Base-by-base conservation (phyloP, 2,113 vertebrate genomes). In the Asarcornis scutulata region DNA sequence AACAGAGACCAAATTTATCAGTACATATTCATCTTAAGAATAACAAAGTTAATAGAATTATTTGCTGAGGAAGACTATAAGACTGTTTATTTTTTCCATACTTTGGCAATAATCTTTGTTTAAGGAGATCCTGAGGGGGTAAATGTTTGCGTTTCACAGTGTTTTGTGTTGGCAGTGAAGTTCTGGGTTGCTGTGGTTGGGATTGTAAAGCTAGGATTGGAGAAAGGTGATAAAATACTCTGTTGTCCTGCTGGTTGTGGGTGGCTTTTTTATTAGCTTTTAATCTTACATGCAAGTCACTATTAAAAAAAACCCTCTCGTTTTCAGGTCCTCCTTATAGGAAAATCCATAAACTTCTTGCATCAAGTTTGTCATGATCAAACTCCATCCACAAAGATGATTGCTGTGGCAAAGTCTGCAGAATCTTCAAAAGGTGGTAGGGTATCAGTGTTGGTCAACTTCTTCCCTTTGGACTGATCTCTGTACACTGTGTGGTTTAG, bases 321-420 rank as follows among this genome's bases (percentile, higher is more conserved):
- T 90, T 10, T 90, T 69, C 68, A 99, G 99, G 99, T 99, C 13
- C 98, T 99, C 63, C 97, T 99, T 79, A 99, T 99, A 82, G 99
- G 99, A 83, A 99, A 99, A 96, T 99, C 99, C 86, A 99, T 99
- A 81, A 99, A 99, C 98, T 99, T 99, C 97, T 98, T 99, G 93
- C 99, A 99, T 97, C 99, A 99, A 91, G 99, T 99, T 71, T 99
- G 99, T 94, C 99, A 99, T 2, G 99, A 99, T 97, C 98, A 99
- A 91, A 99, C 98, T 3, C 98, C 99, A 5, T 98, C 99, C 5
- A 97, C 98, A 36, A 99, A 99, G 97, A 98, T 98, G 98, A 98
- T 98, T 55, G 97, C 98, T 7, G 98, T 98, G 26, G 98, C 98
- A 58, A 99, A 98, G 95, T 98, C 98, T 69, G 83, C 98, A 12